phyloP scores from a whole-genome alignment of 2,113 vertebrate species.

The Lasiurus cinereus region DNA sequence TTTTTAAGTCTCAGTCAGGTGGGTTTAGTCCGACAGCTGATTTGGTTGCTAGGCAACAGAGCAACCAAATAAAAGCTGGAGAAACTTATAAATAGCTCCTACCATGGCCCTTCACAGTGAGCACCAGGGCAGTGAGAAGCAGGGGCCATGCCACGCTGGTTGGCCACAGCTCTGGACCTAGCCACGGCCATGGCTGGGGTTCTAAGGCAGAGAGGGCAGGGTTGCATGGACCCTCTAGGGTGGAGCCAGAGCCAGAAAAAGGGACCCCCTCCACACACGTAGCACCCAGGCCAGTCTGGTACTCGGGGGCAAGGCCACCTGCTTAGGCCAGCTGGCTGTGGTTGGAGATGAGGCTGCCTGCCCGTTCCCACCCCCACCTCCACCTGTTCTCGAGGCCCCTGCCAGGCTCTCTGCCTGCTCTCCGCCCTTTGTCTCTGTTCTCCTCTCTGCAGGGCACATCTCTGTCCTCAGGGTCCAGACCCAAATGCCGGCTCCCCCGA shows the following conservation, averaged over 20 bases:
- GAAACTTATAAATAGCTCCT: constrained; percentile 80
- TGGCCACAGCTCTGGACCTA: constrained; percentile 55
- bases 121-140: constrained; percentile 66
- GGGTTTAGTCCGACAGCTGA: constrained; percentile 80
- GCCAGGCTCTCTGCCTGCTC: constrained; percentile 61
- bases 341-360: constrained; percentile 40
- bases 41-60: constrained; percentile 85
- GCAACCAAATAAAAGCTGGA: constrained; percentile 87
- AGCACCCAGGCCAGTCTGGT: constrained; percentile 47
- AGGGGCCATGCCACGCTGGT: constrained; percentile 63
- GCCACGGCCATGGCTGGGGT: constrained; percentile 45
- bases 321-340: constrained; percentile 72
- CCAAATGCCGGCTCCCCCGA: constrained; percentile 45
- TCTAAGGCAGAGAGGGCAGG: constrained; percentile 53
- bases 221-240: constrained; percentile 7
- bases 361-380: constrained; percentile 33
- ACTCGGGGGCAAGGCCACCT: constrained; percentile 59
- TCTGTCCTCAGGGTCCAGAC: constrained; percentile 62
- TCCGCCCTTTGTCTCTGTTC: constrained; percentile 60
- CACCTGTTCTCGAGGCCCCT: constrained; percentile 53
- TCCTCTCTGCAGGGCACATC: constrained; percentile 44
- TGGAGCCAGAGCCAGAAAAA: background rate
- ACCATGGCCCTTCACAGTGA: constrained; percentile 69
- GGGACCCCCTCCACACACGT: background rate
- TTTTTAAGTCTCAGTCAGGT: constrained; percentile 86